These are phyloP conservation scores for Acrocephalus scirpaceus DNA, from an alignment of 2,797 vertebrate genomes.

Conservation along the genomic window DNA sequence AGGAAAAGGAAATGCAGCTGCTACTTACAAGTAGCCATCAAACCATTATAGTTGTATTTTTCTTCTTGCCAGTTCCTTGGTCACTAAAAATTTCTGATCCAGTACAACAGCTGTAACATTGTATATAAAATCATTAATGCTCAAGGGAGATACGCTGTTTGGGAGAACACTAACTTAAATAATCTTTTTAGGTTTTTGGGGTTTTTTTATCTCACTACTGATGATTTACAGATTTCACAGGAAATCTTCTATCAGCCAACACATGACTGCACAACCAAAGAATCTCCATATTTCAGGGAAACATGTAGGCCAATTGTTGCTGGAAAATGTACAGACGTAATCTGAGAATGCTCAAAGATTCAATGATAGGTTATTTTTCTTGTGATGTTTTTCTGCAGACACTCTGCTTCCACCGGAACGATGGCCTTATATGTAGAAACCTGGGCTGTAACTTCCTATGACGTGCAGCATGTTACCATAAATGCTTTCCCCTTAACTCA, in stretches of 20 bases:
- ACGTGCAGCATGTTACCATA: constrained; percentile 10
- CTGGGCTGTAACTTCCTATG: constrained; percentile 30
- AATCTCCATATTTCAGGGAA: constrained; percentile 59
- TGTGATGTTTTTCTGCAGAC: not conserved
- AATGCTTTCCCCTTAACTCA: constrained; percentile 58
- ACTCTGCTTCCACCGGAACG: constrained; percentile 56
- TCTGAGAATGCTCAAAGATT: constrained; percentile 68
- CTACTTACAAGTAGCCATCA: constrained; percentile 20
- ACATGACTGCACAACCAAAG: constrained; percentile 63
- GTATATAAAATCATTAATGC: not conserved
- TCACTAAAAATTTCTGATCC: not conserved
- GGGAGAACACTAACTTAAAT: constrained; percentile 32
- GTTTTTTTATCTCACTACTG: constrained; percentile 57
- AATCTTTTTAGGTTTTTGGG: not conserved
- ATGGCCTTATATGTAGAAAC: constrained; percentile 71
- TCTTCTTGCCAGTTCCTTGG: constrained; percentile 5
- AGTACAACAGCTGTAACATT: constrained; percentile 47
- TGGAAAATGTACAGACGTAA: constrained; percentile 74
- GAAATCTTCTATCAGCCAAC: constrained; percentile 61
- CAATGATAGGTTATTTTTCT: not conserved
- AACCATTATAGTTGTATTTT: not conserved
- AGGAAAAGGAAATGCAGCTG: constrained; percentile 49
- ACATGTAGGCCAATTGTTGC: constrained; percentile 50
- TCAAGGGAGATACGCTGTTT: not conserved
- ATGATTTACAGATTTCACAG: constrained; percentile 77